Conservation (phyloP, 1,140 invertebrate genomes). For the Bradysia coprophila region DNA sequence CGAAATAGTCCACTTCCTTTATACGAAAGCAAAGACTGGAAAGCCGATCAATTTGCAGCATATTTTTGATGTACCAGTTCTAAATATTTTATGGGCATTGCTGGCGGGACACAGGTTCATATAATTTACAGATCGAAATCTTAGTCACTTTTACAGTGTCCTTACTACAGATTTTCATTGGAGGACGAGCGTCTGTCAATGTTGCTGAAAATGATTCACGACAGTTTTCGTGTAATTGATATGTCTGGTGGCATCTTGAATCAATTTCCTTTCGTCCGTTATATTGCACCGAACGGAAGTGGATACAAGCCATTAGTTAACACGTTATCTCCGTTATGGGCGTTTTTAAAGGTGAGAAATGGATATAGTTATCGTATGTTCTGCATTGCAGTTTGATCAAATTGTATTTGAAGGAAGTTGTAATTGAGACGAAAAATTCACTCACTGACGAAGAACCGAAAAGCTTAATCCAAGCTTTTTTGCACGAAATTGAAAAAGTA, state of each 20-base stretch:
- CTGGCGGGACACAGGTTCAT: constrained; percentile 37
- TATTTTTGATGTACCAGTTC: constrained; percentile 36
- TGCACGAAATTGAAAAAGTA: constrained; percentile 5
- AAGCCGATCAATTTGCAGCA: constrained; percentile 26
- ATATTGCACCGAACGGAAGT: constrained; percentile 32
- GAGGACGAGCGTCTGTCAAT: constrained; percentile 28
- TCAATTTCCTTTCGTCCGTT: constrained; percentile 40
- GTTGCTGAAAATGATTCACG: constrained; percentile 32
- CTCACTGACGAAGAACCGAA: constrained; percentile 4
- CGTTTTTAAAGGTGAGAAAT: constrained; percentile 22
- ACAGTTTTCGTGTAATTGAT: constrained; percentile 36
- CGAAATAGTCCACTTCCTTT: constrained; percentile 22
- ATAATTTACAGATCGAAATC: constrained; percentile 6
- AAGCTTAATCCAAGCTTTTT: constrained; percentile 9
- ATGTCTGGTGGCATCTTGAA: constrained; percentile 46
- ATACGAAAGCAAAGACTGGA: constrained; percentile 6
- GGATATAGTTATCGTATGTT: no score
- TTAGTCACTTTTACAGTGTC: constrained; percentile 8
- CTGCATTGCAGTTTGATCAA: no score
- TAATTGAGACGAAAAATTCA: constrained; percentile 5
- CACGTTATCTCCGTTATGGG: constrained; percentile 23
- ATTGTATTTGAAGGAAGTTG: neutral
- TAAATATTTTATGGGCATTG: constrained; percentile 55
- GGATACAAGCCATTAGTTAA: constrained; percentile 32
- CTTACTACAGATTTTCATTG: constrained; percentile 29